These are phyloP conservation scores for Axinella damicornis DNA, from an alignment of 37 sponge, comb jelly and placozoan genomes.

Conservation along the genomic window DNA sequence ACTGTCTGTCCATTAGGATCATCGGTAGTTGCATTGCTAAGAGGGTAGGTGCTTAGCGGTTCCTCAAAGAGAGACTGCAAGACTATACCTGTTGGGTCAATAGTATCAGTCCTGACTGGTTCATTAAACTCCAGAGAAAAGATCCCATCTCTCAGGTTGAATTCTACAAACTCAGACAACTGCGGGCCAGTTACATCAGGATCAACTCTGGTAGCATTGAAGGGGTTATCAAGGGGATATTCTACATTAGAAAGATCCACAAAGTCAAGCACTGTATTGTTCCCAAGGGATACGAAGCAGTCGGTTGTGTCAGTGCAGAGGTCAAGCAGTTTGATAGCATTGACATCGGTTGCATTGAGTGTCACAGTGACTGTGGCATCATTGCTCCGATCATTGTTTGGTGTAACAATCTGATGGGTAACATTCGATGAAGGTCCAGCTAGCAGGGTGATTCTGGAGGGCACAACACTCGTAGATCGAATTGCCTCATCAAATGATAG, in stretches of 20 bases:
- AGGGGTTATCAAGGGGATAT: slow-evolving; percentile 43
- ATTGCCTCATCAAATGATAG: slow-evolving; percentile 78
- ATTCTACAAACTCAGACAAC: slow-evolving; percentile 59
- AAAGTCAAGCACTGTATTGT: slow-evolving; percentile 50
- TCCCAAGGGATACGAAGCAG: slow-evolving; percentile 64
- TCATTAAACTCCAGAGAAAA: slow-evolving; percentile 79
- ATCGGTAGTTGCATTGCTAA: slow-evolving; percentile 50
- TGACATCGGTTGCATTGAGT: slow-evolving; percentile 1
- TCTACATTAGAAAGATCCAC: slow-evolving; percentile 24
- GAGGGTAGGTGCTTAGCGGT: slow-evolving; percentile 42
- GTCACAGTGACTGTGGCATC: not conserved
- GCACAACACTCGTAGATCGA: not conserved
- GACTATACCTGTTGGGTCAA: slow-evolving; percentile 52
- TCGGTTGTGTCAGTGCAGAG: slow-evolving; percentile 52
- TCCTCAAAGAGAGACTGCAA: slow-evolving; percentile 67
- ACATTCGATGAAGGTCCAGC: slow-evolving; percentile 12
- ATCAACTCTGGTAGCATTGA: slow-evolving; percentile 49
- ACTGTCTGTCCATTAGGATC: slow-evolving; percentile 33
- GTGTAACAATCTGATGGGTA: not conserved
- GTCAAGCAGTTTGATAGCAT: slow-evolving; percentile 20
- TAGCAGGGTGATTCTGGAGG: slow-evolving; percentile 37
- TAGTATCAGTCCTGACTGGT: slow-evolving; percentile 62
- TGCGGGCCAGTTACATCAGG: slow-evolving; percentile 60
- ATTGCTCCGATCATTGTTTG: not conserved
- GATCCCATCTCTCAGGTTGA: slow-evolving; percentile 70